These are phyloP conservation scores for Alligator mississippiensis DNA, from an alignment of 2,113 vertebrate species.

Conservation along the genomic window DNA sequence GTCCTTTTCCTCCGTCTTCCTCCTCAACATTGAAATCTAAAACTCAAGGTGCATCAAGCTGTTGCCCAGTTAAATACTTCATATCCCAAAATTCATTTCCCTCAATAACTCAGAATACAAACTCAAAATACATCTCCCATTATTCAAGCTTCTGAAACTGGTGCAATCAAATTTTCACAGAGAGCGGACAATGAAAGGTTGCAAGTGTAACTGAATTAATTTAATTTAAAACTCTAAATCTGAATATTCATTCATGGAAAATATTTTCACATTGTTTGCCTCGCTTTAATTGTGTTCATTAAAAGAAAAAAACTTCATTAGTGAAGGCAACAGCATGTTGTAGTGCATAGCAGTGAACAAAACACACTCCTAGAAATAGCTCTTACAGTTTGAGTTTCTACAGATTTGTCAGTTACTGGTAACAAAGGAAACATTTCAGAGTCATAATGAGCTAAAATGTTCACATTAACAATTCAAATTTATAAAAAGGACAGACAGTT, in stretches of 20 bases:
- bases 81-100: slow-evolving; percentile 21
- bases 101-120: neutral
- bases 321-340: slow-evolving; percentile 37
- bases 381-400: neutral
- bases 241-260: slow-evolving; percentile 58
- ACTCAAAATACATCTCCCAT: neutral
- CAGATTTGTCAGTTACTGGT: slow-evolving; percentile 45
- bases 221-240: slow-evolving; percentile 13
- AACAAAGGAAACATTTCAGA: slow-evolving; percentile 64
- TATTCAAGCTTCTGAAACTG: slow-evolving; percentile 45
- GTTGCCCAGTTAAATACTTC: too few relatives aligned
- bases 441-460: slow-evolving; percentile 56
- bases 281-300: slow-evolving; percentile 67
- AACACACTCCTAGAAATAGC: slow-evolving; percentile 54
- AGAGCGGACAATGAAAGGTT: slow-evolving; percentile 4
- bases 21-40: neutral
- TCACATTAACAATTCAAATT: slow-evolving; percentile 55
- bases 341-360: slow-evolving; percentile 48
- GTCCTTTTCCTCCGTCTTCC: neutral
- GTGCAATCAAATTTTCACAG: slow-evolving; percentile 3
- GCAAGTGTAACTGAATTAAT: slow-evolving; percentile 19
- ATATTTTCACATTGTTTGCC: slow-evolving; percentile 65
- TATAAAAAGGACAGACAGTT: slow-evolving; percentile 4
- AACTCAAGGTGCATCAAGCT: neutral
- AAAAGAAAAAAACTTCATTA: slow-evolving; percentile 64